Evolutionary conservation across 2,113 vertebrate genomes (phyloP).

Genomic region (Gallinago paraguaiae): DNA sequence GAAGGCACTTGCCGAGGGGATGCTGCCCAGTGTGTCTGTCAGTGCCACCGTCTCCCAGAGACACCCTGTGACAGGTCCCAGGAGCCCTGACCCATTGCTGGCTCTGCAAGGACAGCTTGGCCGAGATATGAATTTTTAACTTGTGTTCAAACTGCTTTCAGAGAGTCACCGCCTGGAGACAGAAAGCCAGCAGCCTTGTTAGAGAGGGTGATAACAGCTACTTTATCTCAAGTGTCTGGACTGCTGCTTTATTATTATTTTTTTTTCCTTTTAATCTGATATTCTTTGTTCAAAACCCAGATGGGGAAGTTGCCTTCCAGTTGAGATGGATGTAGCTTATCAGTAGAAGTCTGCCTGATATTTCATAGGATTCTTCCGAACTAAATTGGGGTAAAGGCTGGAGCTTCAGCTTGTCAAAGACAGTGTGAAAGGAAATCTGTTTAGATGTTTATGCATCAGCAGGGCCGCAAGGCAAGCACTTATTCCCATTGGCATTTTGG

Average conservation of each 20-base stretch:
- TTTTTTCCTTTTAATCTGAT: neutral
- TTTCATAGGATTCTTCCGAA: neutral
- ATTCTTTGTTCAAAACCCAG: neutral
- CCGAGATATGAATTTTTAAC: neutral
- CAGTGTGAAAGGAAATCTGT: neutral
- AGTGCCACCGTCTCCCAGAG: neutral
- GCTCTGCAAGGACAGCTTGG: neutral
- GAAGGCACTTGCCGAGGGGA: neutral
- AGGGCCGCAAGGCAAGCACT: neutral
- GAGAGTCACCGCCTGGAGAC: neutral
- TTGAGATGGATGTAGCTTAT: neutral
- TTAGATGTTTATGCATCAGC: neutral
- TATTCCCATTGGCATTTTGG: neutral
- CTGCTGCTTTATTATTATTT: neutral
- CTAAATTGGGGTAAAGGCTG: neutral
- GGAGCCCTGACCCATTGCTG: neutral
- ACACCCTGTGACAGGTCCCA: rapidly evolving
- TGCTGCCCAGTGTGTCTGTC: neutral
- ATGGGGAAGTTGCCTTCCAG: neutral
- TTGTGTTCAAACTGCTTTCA: neutral
- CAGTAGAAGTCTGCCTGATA: neutral
- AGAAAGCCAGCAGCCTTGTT: neutral
- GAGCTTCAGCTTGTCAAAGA: neutral
- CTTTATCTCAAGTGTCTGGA: neutral
- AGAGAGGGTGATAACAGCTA: neutral